Base-by-base conservation (phyloP, 2,888 invertebrate genomes). In the Helobdella robusta region DNA sequence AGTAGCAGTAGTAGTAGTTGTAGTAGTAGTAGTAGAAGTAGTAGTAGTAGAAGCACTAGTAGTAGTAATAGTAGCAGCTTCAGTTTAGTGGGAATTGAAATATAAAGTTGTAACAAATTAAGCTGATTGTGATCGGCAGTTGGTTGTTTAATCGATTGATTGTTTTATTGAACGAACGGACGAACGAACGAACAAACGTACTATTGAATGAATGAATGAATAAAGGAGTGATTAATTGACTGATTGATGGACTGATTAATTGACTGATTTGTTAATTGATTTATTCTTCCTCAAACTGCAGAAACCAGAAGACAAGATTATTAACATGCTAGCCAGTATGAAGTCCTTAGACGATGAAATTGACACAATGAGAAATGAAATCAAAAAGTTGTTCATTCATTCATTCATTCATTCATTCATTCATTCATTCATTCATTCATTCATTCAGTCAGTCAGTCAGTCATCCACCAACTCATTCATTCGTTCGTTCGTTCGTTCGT, bases 321-420 rank as follows among this genome's bases (percentile, higher is more conserved):
- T 56, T 8, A 36, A 59, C 15, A 34, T 23, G n/a, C n/a, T 34
- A 34, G 34, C 40, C 40, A n/a, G 8, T 28, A 20, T 18, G 11
- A 11, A n/a, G 11, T 2, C 60, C 5, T 44, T 60, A 30, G 40
- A 60, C 36, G 20, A 11, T 5, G 60, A 60, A 1, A 40, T 60
- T 8, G 5, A 60, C n/a, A 44, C 11, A 3, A 60, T 60, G 60
- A 60, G 25, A 23, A 23, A 5, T 23, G 44, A 60, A 20, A n/a
- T 60, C 1, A 23, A 60, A 35, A 44, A 44, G 60, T 60, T 40
- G 20, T 8, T n/a, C n/a, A 30, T n/a, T 20, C 25, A 56, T 56
- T 56, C 30, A 28, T 25, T 8, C 18, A 18, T 11, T 8, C 5
- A 25, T 20, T 34, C 15, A 4, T 18, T 6, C 32, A 35, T 32